Percentiles rank a stretch among this genome's conserved stretches.
Conservation (phyloP, 2,113 vertebrate genomes). For the Platysteira castanea region DNA sequence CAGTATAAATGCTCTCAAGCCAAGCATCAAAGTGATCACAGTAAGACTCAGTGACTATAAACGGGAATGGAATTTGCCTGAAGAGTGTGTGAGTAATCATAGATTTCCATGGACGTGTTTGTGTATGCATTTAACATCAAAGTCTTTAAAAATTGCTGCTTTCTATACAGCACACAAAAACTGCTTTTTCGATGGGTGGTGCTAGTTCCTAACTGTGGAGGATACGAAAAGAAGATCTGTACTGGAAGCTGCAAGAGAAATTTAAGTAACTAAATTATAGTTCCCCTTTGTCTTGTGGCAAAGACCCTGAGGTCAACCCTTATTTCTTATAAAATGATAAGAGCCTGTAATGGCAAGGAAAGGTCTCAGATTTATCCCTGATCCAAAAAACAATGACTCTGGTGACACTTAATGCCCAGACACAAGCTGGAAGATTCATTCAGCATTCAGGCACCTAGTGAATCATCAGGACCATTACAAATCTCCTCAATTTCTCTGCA, state of each 20-base stretch:
- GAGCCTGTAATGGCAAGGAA: not conserved
- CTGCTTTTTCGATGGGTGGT: not conserved
- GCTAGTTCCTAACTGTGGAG: not conserved
- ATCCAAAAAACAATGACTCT: not conserved
- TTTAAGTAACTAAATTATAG: not conserved
- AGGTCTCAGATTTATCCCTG: not conserved
- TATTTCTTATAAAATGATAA: not conserved
- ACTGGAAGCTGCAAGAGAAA: not conserved
- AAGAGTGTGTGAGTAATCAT: not conserved
- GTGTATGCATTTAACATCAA: not conserved
- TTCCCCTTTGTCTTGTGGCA: not conserved
- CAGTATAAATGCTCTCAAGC: not conserved
- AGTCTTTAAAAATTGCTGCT: not conserved
- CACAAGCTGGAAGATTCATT: not conserved
- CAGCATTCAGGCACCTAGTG: not conserved
- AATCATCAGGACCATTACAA: not conserved
- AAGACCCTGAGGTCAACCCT: not conserved
- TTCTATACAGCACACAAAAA: not conserved
- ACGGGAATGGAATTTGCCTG: not conserved
- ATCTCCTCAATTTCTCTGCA: not conserved
- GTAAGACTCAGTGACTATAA: not conserved
- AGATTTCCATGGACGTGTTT: not conserved
- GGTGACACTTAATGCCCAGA: not conserved
- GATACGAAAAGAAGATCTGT: not conserved
- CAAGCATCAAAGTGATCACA: not conserved